Conservation (phyloP, 2,113 vertebrate species). For the Narcine bancroftii region DNA sequence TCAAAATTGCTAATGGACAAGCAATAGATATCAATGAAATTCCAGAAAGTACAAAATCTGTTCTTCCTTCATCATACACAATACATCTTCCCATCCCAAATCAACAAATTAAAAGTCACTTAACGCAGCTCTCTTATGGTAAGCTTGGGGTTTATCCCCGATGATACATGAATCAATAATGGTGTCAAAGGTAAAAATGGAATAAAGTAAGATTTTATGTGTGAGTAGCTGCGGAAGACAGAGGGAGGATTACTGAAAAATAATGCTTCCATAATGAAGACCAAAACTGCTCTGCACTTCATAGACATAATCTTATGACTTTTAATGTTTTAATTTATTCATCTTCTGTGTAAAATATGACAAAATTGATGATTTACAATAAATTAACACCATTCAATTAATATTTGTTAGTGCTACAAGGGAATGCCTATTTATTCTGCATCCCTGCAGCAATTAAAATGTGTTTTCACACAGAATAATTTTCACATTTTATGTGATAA, state of each 20-base stretch:
- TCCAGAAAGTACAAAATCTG: background rate
- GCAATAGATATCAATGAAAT: background rate
- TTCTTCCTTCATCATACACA: background rate
- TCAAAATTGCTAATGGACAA: background rate
- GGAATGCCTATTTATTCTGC: slow-evolving; percentile 47
- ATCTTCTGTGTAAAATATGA: background rate
- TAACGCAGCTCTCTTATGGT: background rate
- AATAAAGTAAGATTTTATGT: background rate
- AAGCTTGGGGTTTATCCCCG: background rate
- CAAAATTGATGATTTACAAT: slow-evolving; percentile 6
- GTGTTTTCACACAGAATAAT: slow-evolving; percentile 43
- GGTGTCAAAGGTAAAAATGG: background rate
- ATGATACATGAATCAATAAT: background rate
- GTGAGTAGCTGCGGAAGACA: background rate
- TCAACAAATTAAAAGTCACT: background rate
- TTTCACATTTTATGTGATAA: slow-evolving; percentile 43
- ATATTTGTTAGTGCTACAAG: slow-evolving; percentile 23
- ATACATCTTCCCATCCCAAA: no score
- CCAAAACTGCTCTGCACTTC: background rate
- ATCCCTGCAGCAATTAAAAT: slow-evolving; percentile 45
- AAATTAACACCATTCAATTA: slow-evolving; percentile 24
- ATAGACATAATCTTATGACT: background rate
- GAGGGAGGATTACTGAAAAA: background rate
- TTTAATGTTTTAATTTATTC: background rate
- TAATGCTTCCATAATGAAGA: background rate